Evolutionary conservation across 2,113 vertebrate species (phyloP).

Genomic region (Motacilla tschutschensis): DNA sequence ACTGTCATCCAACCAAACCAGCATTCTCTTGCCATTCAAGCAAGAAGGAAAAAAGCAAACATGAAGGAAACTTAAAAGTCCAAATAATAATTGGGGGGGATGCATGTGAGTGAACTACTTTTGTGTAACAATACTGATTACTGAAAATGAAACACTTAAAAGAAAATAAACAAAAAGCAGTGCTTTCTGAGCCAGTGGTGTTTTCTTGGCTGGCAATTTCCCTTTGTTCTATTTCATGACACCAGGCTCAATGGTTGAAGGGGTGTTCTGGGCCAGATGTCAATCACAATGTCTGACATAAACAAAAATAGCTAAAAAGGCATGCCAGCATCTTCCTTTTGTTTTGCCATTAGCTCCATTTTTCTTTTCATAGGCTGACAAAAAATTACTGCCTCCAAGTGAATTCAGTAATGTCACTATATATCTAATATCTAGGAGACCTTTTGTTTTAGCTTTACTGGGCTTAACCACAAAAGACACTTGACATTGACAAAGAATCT

Average conservation of each 20-base stretch:
- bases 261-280: constrained; percentile 56
- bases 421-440: constrained; percentile 70
- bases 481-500: constrained; percentile 79
- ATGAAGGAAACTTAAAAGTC: background rate
- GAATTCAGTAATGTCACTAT: constrained; percentile 67
- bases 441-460: constrained; percentile 73
- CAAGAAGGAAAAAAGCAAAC: constrained; percentile 32
- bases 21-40: constrained; percentile 19
- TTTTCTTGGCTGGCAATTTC: constrained; percentile 63
- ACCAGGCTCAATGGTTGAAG: constrained; percentile 54
- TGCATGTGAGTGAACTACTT: background rate
- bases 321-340: constrained; percentile 64
- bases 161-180: constrained; percentile 51
- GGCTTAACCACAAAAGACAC: constrained; percentile 73
- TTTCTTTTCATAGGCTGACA: constrained; percentile 67
- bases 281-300: constrained; percentile 66
- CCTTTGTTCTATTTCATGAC: constrained; percentile 67
- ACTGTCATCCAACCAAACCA: constrained; percentile 46
- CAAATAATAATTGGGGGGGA: background rate
- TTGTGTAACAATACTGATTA: constrained; percentile 35
- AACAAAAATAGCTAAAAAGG: constrained; percentile 67
- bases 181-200: constrained; percentile 40
- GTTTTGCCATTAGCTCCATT: constrained; percentile 64
- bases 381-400: constrained; percentile 72
- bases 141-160: constrained; percentile 58